Conservation (phyloP, 2,797 vertebrate genomes). For the Chiroxiphia lanceolata region DNA sequence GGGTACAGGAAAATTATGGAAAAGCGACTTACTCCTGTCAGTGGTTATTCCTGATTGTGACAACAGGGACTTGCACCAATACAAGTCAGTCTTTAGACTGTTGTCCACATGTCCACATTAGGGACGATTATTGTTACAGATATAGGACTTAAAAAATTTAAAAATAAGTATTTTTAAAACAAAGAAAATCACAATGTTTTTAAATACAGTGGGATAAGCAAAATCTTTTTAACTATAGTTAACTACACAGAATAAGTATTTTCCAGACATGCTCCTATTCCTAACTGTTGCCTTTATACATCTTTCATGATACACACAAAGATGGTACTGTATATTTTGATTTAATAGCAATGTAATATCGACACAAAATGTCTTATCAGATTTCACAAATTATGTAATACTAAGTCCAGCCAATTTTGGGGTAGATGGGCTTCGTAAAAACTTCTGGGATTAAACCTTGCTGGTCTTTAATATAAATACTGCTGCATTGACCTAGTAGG, state of each 20-base stretch:
- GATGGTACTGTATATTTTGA: background rate
- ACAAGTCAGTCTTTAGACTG: background rate
- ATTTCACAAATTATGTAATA: background rate
- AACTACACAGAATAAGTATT: background rate
- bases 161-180: background rate
- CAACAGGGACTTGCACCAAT: background rate
- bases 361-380: background rate
- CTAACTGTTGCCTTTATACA: background rate
- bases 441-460: background rate
- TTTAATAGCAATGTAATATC: background rate
- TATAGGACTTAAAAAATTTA: fast-evolving
- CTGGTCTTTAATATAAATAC: background rate
- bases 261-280: background rate
- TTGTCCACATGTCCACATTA: background rate
- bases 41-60: background rate
- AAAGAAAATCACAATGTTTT: background rate
- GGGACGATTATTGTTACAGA: background rate
- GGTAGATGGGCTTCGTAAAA: background rate
- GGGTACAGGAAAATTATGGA: background rate
- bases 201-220: background rate
- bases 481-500: background rate
- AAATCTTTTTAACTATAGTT: background rate
- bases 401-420: background rate
- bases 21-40: background rate
- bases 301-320: background rate